These are phyloP conservation scores for Blastobasis adustella DNA, from an alignment of 2,888 invertebrate genomes.

Conservation along the genomic window DNA sequence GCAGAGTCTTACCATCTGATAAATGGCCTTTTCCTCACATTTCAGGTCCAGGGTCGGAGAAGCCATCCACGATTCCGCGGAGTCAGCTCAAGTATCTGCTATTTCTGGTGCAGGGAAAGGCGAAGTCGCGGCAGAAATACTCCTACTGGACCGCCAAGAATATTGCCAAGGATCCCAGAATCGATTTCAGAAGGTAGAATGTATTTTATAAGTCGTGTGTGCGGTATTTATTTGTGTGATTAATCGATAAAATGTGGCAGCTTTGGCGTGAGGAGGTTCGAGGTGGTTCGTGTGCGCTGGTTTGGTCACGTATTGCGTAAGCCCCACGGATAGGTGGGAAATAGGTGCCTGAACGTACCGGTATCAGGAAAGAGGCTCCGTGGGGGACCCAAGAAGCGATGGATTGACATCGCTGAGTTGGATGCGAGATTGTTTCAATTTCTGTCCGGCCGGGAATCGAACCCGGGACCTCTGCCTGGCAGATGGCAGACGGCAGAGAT, in stretches of 20 bases:
- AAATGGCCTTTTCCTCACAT: too few relatives aligned
- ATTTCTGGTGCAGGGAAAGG: conserved; percentile 62
- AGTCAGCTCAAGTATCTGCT: conserved; percentile 52
- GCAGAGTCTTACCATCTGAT: too few relatives aligned
- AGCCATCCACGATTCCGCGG: conserved; percentile 48
- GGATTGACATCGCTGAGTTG: too few relatives aligned
- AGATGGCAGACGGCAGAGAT: not conserved
- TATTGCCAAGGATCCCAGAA: conserved; percentile 51
- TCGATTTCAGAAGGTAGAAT: conserved; percentile 49
- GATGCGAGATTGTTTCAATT: too few relatives aligned
- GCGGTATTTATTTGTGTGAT: not conserved
- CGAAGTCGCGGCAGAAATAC: conserved; percentile 41
- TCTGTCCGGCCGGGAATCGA: too few relatives aligned
- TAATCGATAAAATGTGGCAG: not conserved
- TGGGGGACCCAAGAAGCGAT: too few relatives aligned
- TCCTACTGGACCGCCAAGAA: conserved; percentile 54
- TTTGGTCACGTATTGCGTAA: too few relatives aligned
- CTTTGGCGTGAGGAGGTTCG: too few relatives aligned
- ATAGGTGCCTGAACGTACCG: too few relatives aligned
- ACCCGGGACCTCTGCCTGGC: not conserved
- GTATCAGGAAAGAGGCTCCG: too few relatives aligned
- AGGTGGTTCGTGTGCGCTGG: too few relatives aligned
- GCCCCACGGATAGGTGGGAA: too few relatives aligned
- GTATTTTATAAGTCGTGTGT: not conserved
- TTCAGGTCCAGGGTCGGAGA: conserved; percentile 59